These are phyloP conservation scores for Noctilio leporinus DNA, from an alignment of 2,113 vertebrate genomes.

Conservation along the genomic window DNA sequence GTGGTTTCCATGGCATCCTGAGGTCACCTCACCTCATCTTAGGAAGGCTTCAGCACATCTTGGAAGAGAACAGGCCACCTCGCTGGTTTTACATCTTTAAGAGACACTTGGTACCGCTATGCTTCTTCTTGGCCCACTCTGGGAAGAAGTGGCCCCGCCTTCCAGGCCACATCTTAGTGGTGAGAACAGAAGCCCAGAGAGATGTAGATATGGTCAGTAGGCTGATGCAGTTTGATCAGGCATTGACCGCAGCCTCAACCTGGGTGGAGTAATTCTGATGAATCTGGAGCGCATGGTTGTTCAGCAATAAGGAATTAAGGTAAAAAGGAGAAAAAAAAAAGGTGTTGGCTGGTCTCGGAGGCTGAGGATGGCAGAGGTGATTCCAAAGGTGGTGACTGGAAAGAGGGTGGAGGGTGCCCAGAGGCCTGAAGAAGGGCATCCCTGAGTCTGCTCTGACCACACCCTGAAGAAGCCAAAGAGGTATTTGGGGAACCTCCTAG, in stretches of 20 bases:
- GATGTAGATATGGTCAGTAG: not conserved
- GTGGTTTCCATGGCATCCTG: too few species aligned
- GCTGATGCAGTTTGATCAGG: too few species aligned
- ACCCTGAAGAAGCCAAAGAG: not conserved
- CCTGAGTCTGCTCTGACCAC: not conserved
- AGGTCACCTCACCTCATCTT: not conserved
- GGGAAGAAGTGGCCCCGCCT: not conserved
- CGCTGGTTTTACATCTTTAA: not conserved
- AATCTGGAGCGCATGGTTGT: not conserved
- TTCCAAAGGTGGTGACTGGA: not conserved
- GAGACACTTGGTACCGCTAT: not conserved
- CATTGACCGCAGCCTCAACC: too few species aligned
- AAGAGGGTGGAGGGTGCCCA: not conserved
- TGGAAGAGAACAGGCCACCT: not conserved
- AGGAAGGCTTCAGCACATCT: not conserved
- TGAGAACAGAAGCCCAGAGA: not conserved
- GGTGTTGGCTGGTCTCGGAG: too few species aligned
- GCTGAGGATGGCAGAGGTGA: too few species aligned
- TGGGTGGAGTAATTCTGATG: too few species aligned
- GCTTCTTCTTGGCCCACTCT: not conserved
- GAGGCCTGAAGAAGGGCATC: not conserved
- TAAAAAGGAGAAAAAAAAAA: too few species aligned
- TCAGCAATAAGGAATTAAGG: not conserved
- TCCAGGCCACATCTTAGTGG: not conserved
- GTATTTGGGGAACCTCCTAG: too few species aligned